These are phyloP conservation scores for Dendrolimus kikuchii DNA, from an alignment of 1,140 invertebrate species.

Conservation along the genomic window DNA sequence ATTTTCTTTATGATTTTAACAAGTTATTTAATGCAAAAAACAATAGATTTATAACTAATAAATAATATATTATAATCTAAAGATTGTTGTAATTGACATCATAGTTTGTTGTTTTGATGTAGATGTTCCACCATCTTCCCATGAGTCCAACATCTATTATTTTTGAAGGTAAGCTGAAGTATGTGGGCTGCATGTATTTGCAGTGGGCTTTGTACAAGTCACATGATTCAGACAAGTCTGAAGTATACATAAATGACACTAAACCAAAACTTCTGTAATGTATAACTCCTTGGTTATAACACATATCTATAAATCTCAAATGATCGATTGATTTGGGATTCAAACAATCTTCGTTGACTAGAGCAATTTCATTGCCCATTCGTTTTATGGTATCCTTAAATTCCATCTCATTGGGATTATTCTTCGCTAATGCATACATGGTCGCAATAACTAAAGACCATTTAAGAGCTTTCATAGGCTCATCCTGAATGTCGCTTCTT, in stretches of 20 bases:
- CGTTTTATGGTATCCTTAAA: slow-evolving; percentile 75
- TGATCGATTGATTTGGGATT: slow-evolving; percentile 79
- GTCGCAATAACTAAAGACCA: slow-evolving; percentile 62
- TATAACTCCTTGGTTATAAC: slow-evolving; percentile 78
- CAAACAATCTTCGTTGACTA: slow-evolving; percentile 76
- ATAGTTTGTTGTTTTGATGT: slow-evolving; percentile 82
- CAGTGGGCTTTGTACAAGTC: slow-evolving; percentile 82
- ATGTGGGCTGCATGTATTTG: slow-evolving; percentile 78
- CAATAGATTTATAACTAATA: slow-evolving; percentile 1
- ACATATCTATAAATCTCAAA: slow-evolving; percentile 75
- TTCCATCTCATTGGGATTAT: slow-evolving; percentile 78
- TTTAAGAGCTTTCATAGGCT: slow-evolving; percentile 71
- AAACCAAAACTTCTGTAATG: slow-evolving; percentile 79
- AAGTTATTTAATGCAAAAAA: too few relatives aligned
- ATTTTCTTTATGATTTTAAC: neutral
- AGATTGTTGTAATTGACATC: slow-evolving; percentile 76
- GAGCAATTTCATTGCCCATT: slow-evolving; percentile 76
- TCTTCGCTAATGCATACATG: slow-evolving; percentile 57
- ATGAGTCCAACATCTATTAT: slow-evolving; percentile 86
- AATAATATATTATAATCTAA: slow-evolving; percentile 12
- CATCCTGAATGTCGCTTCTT: slow-evolving; percentile 71
- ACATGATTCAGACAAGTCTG: slow-evolving; percentile 78
- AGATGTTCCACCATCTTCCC: slow-evolving; percentile 81
- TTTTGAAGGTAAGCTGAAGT: slow-evolving; percentile 74
- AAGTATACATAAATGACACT: slow-evolving; percentile 82